Base-by-base conservation (phyloP, 2,113 vertebrate genomes). In the Apus apus region DNA sequence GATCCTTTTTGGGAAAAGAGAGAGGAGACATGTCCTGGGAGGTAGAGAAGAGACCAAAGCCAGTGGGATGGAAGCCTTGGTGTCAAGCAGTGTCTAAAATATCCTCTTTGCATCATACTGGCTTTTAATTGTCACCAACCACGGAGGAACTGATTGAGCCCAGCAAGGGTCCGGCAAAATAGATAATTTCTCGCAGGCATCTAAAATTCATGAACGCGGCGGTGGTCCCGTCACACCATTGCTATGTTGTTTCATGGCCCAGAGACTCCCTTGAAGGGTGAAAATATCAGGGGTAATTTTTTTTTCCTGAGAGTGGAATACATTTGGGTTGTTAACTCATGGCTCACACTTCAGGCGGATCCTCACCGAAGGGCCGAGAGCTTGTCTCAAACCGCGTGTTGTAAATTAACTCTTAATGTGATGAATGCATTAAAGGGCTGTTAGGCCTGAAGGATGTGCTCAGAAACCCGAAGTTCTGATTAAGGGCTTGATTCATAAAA, bases 71-170 rank as follows among this genome's bases (percentile, higher is more conserved):
- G 91, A 64, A 85, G 57, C 67, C 77, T 96, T 91, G 92, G 70
- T 97, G 93, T 98, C 97, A 98, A 97, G 93, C 94, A 85, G 96
- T 86, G 94, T 96, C 97, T 97, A 97, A 98, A 98, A 98, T 97
- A 97, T 76, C 93, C 87, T 91, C 48, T 97, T 97, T 97, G 92
- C 93, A 98, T 98, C 96, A 98, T 90, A 96, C 95, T 91, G 89
- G 94, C 95, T 97, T 92, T 97, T 98, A 98, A 98, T 98, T 98
- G 97, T 97, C 96, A 97, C 97, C 98, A 98, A 97, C 98, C 96
- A 96, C 23, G 4, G 97, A 97, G 97, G 97, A 95, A 90, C 87
- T 97, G 97, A 98, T 98, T 98, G 97, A 98, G 97, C 97, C 96
- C 98, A 98, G 98, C 96, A 56, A 97, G 97, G 61, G 94, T 95